Evolutionary conservation across 2,113 vertebrate genomes (phyloP), one percentile per base, ranked within the genome.

Genomic region (Rhodinocichla rosea): DNA sequence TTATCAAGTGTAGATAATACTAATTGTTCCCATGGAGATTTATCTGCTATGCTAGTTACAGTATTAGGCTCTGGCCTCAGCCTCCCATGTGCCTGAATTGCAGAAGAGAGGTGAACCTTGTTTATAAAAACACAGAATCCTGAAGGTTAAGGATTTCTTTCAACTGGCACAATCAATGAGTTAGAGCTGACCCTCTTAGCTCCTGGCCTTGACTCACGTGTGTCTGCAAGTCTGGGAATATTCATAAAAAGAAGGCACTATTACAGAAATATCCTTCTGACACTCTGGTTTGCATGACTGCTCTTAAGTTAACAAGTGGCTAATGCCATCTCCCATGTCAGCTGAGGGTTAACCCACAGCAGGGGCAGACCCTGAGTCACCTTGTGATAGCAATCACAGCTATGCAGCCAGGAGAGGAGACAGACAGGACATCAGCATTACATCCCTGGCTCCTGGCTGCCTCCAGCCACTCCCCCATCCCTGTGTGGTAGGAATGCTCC

Each of bases 11-110:
- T 92, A 97, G 95, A 97, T 97, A 97, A 97, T 95, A 95, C 95
- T 97, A 97, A 97, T 97, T 97, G 95, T 97, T 97, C 97, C 97
- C 95, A 93, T 95, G 96, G 96, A 97, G 96, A 97, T 95, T 97
- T 97, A 97, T 96, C 91, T 93, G 83, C 76, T 86, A 74, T 81
- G 91, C 92, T 82, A 92, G 95, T 94, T 97, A 96, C 76, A 93
- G 90, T 87, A 97, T 89, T 57, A 93, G 77, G 89, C 64, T 86
- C 89, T 94, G 95, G 92, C 93, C 95, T 94, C 83, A 75, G 90
- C 60, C 94, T 96, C 80, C 89, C 84, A 64, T 47, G 88, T 87
- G 87, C 68, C 70, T 90, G 94, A 94, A 96, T 69, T 78, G 95
- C 71, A 93, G 50, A 40, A 94, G 79, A 95, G 49, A 87, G 87